Conservation (phyloP, 2,113 vertebrate species). For the Anarrhichthys ocellatus region DNA sequence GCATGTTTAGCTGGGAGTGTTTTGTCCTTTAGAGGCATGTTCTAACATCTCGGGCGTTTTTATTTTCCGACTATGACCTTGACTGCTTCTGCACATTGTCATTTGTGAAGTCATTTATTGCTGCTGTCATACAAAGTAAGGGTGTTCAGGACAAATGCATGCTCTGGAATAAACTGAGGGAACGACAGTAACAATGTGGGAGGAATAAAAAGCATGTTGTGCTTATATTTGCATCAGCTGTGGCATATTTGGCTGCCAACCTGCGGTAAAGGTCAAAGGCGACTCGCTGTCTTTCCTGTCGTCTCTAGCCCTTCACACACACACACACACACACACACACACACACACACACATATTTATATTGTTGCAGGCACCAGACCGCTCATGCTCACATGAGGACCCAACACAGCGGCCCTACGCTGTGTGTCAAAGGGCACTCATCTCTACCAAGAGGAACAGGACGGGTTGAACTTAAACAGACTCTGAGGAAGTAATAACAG, state of each 20-base stretch:
- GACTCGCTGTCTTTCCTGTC: neutral
- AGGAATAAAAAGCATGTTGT: neutral
- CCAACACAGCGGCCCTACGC: neutral
- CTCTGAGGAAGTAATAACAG: neutral
- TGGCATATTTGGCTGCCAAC: constrained; percentile 8
- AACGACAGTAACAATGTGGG: neutral
- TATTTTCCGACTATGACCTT: neutral
- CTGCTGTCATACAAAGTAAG: neutral
- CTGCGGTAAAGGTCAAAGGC: constrained; percentile 30
- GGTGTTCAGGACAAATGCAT: neutral
- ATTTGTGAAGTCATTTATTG: neutral
- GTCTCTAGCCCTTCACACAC: neutral
- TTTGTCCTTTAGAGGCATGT: neutral
- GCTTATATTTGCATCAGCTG: constrained; percentile 15
- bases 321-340: neutral
- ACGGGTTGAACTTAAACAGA: neutral
- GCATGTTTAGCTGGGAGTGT: neutral
- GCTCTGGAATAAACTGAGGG: neutral
- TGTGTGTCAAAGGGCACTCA: constrained; percentile 25
- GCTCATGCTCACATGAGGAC: constrained; percentile 27
- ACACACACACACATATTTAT: neutral
- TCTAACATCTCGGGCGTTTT: neutral
- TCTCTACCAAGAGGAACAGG: constrained; percentile 2
- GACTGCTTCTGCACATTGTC: neutral
- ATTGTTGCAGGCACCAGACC: constrained; percentile 15